phyloP scores from a whole-genome alignment of 1,140 invertebrate species.

The Drosophila burlai region DNA sequence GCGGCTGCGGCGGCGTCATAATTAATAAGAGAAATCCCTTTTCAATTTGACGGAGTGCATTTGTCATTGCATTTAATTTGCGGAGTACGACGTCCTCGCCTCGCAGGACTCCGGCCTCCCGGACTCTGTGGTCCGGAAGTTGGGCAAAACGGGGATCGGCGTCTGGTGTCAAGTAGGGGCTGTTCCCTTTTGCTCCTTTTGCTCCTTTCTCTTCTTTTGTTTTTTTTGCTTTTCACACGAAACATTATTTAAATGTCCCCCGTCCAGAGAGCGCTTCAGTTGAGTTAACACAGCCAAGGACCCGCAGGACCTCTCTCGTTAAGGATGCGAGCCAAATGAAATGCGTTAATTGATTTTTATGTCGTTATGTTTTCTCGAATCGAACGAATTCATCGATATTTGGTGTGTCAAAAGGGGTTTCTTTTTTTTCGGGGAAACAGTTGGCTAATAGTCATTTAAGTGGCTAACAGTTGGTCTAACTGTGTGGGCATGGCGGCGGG shows the following conservation, averaged over 20 bases:
- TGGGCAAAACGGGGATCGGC: slow-evolving; percentile 50
- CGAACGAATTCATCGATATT: slow-evolving; percentile 13
- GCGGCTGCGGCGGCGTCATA: slow-evolving; percentile 79
- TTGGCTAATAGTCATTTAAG: slow-evolving; percentile 56
- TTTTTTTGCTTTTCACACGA: slow-evolving; percentile 73
- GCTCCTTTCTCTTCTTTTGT: slow-evolving; percentile 51
- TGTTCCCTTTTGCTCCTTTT: slow-evolving; percentile 72
- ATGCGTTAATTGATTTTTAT: slow-evolving; percentile 80
- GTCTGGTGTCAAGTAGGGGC: slow-evolving; percentile 82
- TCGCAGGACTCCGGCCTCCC: slow-evolving; percentile 45
- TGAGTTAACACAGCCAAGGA: slow-evolving; percentile 23
- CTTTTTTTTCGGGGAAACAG: slow-evolving; percentile 28
- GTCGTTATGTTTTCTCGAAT: slow-evolving; percentile 39
- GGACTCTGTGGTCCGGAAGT: slow-evolving; percentile 65
- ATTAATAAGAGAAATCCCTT: slow-evolving; percentile 85
- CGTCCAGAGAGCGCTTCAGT: slow-evolving; percentile 53
- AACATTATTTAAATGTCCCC: slow-evolving; percentile 75
- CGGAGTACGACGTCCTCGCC: slow-evolving; percentile 54
- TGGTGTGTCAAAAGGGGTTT: not conserved
- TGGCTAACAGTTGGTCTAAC: slow-evolving; percentile 58
- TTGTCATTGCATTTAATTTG: slow-evolving; percentile 85
- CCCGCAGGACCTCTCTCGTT: slow-evolving; percentile 16
- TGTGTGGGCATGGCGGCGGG: slow-evolving; percentile 18
- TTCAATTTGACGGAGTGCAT: slow-evolving; percentile 85
- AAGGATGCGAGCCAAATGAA: slow-evolving; percentile 59